Base-by-base conservation (phyloP, 2,797 vertebrate species). In the Monodelphis domestica region DNA sequence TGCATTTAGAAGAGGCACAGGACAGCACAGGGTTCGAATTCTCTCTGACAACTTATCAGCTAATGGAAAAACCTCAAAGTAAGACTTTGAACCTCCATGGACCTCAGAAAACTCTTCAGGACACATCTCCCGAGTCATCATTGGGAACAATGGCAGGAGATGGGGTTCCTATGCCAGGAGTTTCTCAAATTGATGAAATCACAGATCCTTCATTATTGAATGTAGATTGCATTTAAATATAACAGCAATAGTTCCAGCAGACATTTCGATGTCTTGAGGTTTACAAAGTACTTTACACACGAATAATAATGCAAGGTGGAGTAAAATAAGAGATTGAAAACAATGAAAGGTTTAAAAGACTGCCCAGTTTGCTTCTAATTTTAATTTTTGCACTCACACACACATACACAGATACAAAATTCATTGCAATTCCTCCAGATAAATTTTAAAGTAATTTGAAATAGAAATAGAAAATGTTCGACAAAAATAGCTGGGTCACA, bases 361-460 rank as follows among this genome's bases (percentile, higher is more conserved):
- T 92, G n/a, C 9, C 21, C 87, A 88, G 53, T 91, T 55, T 2
- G 56, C 51, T 92, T 21, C 53, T 87, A 30, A 89, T 87, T 92
- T 84, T 89, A 51, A 63, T 29, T 54, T 56, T 56, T 92, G 91
- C 95, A 92, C 56, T 17, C 6, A 53, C 87, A 3, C 10, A 38
- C 89, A 92, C 87, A 50, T 87, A 33, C 45, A 54, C 51, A 92
- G 10, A 84, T 10, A 26, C 38, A 84, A 84, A 84, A 84, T n/a
- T n/a, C n/a, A n/a, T n/a, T 92, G 90, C 52, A 87, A 78, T 90
- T 94, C 53, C 29, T 84, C 92, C 78, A 92, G 33, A 59, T 93
- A 91, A 87, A 51, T 26, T 30, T 89, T 57, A 93, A 91, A 56
- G 17, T 70, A 54, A 91, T 93, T 95, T 95, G 63, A 92, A 91